Evolutionary conservation across 37 sponge, comb jelly and placozoan genomes (phyloP), one percentile per base, ranked within the genome.

Genomic region (Spongia lamella): DNA sequence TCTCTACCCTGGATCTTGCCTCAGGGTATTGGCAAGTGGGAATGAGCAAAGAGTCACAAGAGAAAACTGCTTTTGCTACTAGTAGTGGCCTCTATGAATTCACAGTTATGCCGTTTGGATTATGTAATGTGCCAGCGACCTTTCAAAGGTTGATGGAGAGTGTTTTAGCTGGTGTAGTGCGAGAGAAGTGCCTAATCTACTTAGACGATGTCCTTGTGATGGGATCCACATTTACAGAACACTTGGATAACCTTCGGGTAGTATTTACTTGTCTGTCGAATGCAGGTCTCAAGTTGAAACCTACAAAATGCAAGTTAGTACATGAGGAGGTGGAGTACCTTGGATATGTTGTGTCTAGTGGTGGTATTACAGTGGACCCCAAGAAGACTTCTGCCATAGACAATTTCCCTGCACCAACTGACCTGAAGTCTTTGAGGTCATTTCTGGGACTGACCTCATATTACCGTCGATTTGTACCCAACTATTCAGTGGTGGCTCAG

Each of bases 31-130:
- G 78, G 82, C 85, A 84, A 37, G 81, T 90, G 1, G 50, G 34
- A 16, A 68, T 86, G 68, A 75, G 68, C 60, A 20, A 27, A 0
- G 56, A 25, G 3, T 77, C 77, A 19, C 69, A 72, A 33, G 83
- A 83, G 32, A 83, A 86, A 73, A 83, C 81, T 19, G 92, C 92
- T 13, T 86, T 86, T 61, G 19, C 53, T 37, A 91, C 92, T 2
- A 54, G 43, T n/a, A 15, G 35, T 11, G 92, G 84, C 3, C 80
- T 86, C 20, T 86, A 72, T 30, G 82, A 92, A 30, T 86, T 80
- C 35, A 68, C 29, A n/a, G 72, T 75, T 27, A 83, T 83, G 81
- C 84, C 92, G 1, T 84, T 92, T 70, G 84, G 87, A 7, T 29
- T 92, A 31, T 63, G 77, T 3, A 78, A 82, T 32, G 82, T 73